Percentiles rank a stretch among this genome's conserved stretches.
Conservation (phyloP, 2,113 vertebrate genomes). For the Semicossyphus pulcher region DNA sequence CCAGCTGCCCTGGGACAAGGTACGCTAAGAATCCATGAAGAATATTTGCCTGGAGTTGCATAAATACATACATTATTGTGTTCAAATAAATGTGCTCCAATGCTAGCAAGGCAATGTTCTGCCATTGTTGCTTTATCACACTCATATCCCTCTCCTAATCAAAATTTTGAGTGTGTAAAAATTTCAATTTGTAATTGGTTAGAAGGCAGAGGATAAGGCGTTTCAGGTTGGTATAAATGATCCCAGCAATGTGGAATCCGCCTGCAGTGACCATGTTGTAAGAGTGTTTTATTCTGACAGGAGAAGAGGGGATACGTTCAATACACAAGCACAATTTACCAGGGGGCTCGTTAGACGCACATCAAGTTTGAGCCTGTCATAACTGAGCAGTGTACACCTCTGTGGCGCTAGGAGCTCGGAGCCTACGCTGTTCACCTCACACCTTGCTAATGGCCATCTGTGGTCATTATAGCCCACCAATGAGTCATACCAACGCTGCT, state of each 20-base stretch:
- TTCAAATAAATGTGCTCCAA: no score
- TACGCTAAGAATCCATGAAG: no score
- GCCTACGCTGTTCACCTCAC: conserved; percentile 68
- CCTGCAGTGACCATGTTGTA: conserved; percentile 5
- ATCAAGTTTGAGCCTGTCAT: conserved; percentile 77
- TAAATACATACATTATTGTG: no score
- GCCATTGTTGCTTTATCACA: no score
- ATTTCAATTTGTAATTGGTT: conserved; percentile 10
- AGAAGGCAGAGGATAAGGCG: not conserved
- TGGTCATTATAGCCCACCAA: conserved; percentile 75
- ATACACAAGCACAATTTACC: conserved; percentile 58
- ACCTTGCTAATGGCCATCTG: conserved; percentile 78
- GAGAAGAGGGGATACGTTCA: conserved; percentile 17
- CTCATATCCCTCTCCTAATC: not conserved
- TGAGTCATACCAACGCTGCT: conserved; percentile 70
- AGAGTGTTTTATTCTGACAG: conserved; percentile 15
- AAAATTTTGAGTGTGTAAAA: not conserved
- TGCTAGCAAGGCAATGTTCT: no score
- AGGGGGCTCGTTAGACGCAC: conserved; percentile 72
- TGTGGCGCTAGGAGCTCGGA: conserved; percentile 43
- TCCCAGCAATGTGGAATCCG: not conserved
- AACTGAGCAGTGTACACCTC: conserved; percentile 64
- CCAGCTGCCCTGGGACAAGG: no score
- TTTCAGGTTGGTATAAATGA: conserved; percentile 17
- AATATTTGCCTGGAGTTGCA: no score